Conservation (phyloP, 2,888 invertebrate genomes). For the Eupithecia abbreviata region DNA sequence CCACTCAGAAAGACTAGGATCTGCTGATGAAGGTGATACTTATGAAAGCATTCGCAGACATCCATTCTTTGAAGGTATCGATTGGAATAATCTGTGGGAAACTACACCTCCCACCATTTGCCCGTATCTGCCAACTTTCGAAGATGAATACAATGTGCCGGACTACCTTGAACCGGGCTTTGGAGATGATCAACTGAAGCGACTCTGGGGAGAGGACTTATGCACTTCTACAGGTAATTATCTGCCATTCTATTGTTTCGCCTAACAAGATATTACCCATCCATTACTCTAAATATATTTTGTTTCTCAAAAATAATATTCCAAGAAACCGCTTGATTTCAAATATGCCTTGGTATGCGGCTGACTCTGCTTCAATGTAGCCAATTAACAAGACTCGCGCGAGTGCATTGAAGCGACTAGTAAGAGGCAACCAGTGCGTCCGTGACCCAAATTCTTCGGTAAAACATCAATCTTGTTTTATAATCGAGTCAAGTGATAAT, state of each 20-base stretch:
- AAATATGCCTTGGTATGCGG: conserved; percentile 21
- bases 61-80: conserved; percentile 91
- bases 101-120: conserved; percentile 92
- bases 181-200: conserved; percentile 91
- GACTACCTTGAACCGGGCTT: conserved; percentile 94
- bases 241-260: not conserved
- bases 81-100: conserved; percentile 91
- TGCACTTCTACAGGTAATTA: conserved; percentile 76
- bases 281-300: not conserved
- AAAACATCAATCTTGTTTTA: conserved; percentile 70
- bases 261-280: not conserved
- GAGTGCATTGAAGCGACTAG: conserved; percentile 76
- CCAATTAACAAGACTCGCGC: conserved; percentile 64
- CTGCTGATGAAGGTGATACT: conserved; percentile 86
- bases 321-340: conserved; percentile 9
- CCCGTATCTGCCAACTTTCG: conserved; percentile 89
- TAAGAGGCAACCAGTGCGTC: conserved; percentile 74
- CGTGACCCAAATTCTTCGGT: conserved; percentile 75
- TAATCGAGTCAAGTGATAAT: conserved; percentile 60
- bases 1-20: conserved; percentile 91
- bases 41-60: conserved; percentile 94
- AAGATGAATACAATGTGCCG: conserved; percentile 88
- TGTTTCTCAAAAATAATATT: not conserved
- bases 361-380: conserved; percentile 49
- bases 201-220: conserved; percentile 89